phyloP scores from a whole-genome alignment of 2,888 invertebrate genomes.

The Tenthredo distinguenda region DNA sequence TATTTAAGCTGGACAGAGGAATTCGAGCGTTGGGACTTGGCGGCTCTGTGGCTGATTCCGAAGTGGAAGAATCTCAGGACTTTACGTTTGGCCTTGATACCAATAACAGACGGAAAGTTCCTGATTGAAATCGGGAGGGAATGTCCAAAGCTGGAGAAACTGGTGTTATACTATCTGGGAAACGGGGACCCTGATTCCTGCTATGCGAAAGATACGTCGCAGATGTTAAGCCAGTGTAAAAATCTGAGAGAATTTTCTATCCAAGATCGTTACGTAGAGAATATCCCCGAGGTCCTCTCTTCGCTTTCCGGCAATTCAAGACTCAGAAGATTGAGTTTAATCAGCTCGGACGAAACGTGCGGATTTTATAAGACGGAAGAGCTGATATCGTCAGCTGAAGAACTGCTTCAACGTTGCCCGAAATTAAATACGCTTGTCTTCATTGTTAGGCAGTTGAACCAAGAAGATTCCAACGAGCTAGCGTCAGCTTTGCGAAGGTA shows the following conservation, averaged over 20 bases:
- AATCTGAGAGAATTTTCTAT: background rate
- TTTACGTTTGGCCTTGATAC: background rate
- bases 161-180: background rate
- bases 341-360: background rate
- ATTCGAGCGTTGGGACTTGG: background rate
- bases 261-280: background rate
- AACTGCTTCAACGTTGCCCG: background rate
- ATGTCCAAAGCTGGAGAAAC: conserved; percentile 2
- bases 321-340: background rate
- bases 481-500: background rate
- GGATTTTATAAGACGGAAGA: background rate
- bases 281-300: background rate
- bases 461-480: background rate
- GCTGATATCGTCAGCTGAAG: background rate
- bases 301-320: background rate
- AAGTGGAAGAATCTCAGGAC: conserved; percentile 8
- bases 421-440: background rate
- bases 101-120: background rate
- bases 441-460: background rate
- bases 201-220: background rate
- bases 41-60: background rate
- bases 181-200: background rate
- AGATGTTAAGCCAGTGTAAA: conserved; percentile 3
- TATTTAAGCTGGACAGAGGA: conserved; percentile 2
- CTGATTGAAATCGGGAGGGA: background rate